Evolutionary conservation across 2,888 invertebrate genomes (phyloP).

Genomic region (Autographa pulchrina): DNA sequence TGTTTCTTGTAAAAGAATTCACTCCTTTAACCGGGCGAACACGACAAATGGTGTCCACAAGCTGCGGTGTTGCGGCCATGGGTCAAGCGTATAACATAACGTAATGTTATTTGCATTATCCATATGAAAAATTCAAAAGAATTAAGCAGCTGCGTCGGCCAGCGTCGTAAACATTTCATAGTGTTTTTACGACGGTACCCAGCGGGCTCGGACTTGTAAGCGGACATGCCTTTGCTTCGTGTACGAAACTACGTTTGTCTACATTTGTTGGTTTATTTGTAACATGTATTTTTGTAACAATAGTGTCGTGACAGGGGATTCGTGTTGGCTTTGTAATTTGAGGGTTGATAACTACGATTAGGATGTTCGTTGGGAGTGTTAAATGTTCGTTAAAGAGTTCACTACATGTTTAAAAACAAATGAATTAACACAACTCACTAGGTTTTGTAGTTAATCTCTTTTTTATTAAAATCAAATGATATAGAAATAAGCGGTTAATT

Average conservation of each 20-base stretch:
- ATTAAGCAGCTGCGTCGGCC: constrained; percentile 70
- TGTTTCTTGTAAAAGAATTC: not conserved
- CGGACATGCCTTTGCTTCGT: constrained; percentile 64
- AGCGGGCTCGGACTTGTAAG: constrained; percentile 61
- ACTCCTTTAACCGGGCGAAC: not conserved
- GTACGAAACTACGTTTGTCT: constrained; percentile 59
- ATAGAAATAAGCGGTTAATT: too few species aligned
- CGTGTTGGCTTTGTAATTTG: constrained; percentile 52
- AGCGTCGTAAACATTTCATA: constrained; percentile 76
- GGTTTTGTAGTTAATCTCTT: too few species aligned
- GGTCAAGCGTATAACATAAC: constrained; percentile 50
- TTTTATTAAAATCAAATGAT: too few species aligned
- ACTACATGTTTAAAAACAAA: constrained; percentile 21
- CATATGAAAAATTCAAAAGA: constrained; percentile 71
- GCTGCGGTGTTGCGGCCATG: constrained; percentile 22
- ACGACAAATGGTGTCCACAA: constrained; percentile 22
- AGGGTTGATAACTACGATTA: constrained; percentile 34
- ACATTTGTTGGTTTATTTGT: constrained; percentile 57
- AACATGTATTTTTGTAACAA: constrained; percentile 56
- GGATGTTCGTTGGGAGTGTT: not conserved
- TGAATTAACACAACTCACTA: too few species aligned
- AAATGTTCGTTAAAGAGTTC: constrained; percentile 5
- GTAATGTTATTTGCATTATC: constrained; percentile 63
- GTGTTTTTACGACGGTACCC: constrained; percentile 76
- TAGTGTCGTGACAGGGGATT: constrained; percentile 52